These are phyloP conservation scores for Neopelma chrysocephalum DNA, from an alignment of 2,797 vertebrate genomes.

Conservation along the genomic window DNA sequence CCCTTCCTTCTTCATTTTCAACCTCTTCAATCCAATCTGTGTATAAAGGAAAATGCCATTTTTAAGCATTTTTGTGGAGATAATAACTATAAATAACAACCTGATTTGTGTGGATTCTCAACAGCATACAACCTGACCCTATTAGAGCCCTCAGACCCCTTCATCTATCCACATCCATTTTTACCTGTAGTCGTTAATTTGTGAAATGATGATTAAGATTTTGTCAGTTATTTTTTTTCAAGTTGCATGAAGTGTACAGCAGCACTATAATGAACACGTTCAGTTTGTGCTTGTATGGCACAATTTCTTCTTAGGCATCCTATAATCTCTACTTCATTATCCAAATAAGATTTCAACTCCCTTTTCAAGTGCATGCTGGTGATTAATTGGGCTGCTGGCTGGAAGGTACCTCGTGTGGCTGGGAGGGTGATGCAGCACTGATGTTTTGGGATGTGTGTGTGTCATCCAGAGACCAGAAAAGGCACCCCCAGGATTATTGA, in stretches of 20 bases:
- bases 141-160: neutral
- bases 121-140: neutral
- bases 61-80: neutral
- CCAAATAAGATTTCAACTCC: conserved; percentile 73
- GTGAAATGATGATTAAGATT: conserved; percentile 42
- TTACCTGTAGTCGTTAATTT: conserved; percentile 27
- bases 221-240: neutral
- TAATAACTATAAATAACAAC: neutral
- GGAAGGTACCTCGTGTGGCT: conserved; percentile 62
- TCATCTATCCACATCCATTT: neutral
- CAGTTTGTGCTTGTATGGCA: conserved; percentile 39
- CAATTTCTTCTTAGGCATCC: conserved; percentile 64
- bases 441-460: conserved; percentile 43
- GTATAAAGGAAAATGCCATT: neutral
- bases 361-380: conserved; percentile 76
- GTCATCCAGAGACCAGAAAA: conserved; percentile 45
- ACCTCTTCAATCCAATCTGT: neutral
- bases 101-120: conserved; percentile 1
- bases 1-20: neutral
- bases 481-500: conserved; percentile 35
- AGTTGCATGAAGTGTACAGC: conserved; percentile 34
- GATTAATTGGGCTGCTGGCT: conserved; percentile 76
- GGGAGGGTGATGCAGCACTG: conserved; percentile 44
- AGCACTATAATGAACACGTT: conserved; percentile 1
- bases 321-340: conserved; percentile 78